phyloP scores from a whole-genome alignment of 2,113 vertebrate species.

The Rhadina sibilatrix region DNA sequence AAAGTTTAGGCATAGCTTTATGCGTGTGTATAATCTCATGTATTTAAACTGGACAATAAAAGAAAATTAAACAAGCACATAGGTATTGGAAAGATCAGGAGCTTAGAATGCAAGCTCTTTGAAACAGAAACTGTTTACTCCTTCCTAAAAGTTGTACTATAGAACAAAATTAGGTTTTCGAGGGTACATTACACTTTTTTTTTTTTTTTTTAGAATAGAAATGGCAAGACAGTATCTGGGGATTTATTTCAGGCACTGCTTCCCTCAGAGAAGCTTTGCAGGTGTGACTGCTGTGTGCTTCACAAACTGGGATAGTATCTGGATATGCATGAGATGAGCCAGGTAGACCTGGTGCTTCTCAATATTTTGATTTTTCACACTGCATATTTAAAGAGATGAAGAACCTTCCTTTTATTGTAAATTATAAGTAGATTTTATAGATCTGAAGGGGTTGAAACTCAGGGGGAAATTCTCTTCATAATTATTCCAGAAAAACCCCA shows the following conservation, averaged over 20 bases:
- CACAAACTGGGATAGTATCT: not conserved
- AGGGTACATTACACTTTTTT: accelerated
- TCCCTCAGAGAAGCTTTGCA: not conserved
- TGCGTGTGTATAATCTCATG: not conserved
- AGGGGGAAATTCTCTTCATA: not conserved
- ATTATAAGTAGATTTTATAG: not conserved
- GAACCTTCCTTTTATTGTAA: not conserved
- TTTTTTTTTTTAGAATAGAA: not conserved
- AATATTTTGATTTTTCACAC: not conserved
- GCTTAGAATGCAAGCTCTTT: not conserved
- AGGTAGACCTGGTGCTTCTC: not conserved
- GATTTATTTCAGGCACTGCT: not conserved
- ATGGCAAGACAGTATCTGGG: not conserved
- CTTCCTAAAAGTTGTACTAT: not conserved
- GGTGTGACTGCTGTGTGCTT: not conserved
- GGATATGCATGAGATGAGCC: accelerated
- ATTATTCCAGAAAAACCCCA: not conserved
- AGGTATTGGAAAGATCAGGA: not conserved
- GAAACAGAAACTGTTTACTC: not conserved
- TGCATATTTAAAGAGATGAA: not conserved
- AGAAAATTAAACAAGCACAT: not conserved
- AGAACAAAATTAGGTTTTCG: not conserved
- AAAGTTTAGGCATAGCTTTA: not conserved
- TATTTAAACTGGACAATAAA: not conserved
- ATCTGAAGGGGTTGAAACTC: not conserved